phyloP scores from a whole-genome alignment of 2,888 invertebrate species.

The Anthophora plumipes region DNA sequence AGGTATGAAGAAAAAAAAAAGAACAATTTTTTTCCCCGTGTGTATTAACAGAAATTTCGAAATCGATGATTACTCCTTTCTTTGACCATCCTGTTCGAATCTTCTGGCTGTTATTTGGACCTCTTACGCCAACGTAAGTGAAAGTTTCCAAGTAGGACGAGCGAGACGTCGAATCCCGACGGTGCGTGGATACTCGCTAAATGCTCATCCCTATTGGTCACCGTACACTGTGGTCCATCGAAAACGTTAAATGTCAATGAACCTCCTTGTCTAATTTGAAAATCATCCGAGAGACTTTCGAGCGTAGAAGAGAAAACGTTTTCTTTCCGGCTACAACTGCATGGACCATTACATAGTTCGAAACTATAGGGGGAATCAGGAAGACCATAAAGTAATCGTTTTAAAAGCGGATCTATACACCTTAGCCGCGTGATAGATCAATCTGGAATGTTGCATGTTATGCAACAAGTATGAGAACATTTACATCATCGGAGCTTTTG shows the following conservation, averaged over 20 bases:
- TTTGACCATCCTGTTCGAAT: slow-evolving; percentile 58
- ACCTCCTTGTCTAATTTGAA: slow-evolving; percentile 49
- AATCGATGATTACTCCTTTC: slow-evolving; percentile 48
- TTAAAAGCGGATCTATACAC: neutral
- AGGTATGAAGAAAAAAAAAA: neutral
- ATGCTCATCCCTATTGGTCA: slow-evolving; percentile 74
- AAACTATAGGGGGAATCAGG: slow-evolving; percentile 9
- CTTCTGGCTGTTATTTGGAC: slow-evolving; percentile 75
- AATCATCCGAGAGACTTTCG: slow-evolving; percentile 34
- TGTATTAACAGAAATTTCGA: neutral
- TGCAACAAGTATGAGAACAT: slow-evolving; percentile 64
- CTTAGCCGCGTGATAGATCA: slow-evolving; percentile 21
- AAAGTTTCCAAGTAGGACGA: slow-evolving; percentile 84
- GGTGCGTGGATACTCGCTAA: slow-evolving; percentile 79
- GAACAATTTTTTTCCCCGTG: neutral
- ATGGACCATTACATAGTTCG: neutral
- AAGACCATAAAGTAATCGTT: slow-evolving; percentile 26
- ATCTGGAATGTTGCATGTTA: slow-evolving; percentile 45
- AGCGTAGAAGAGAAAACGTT: slow-evolving; percentile 6
- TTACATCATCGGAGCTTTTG: slow-evolving; percentile 67
- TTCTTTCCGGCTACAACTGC: slow-evolving; percentile 3
- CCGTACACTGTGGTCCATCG: slow-evolving; percentile 50
- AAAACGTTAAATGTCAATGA: slow-evolving; percentile 58
- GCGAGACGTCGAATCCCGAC: slow-evolving; percentile 75
- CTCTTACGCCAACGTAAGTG: slow-evolving; percentile 83